Evolutionary conservation across 2,797 vertebrate species (phyloP), one percentile per base, ranked within the genome.

Genomic region (Typhlichthys subterraneus): DNA sequence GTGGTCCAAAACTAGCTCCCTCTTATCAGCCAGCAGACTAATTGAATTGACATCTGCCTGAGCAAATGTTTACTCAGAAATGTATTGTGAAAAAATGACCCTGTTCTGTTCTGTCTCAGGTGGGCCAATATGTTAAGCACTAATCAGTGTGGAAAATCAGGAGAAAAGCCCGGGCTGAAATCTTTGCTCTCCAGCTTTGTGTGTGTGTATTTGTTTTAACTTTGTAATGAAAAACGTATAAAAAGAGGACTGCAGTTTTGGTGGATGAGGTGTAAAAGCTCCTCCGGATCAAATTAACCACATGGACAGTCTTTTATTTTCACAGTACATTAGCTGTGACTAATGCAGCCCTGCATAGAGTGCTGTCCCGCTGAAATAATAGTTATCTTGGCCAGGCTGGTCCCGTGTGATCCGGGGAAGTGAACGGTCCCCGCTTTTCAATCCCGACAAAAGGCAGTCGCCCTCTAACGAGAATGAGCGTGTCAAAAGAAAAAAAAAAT

Each of bases 21-120:
- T 84, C 84, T 87, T 87, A 86, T 89, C 87, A 79, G 80, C 76
- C 75, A 61, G 67, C 67, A 73, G 78, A 81, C 75, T 80, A 90
- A 89, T 88, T 87, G 76, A 86, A 87, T 75, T 86, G 85, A 90
- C 88, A 79, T 87, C 75, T 57, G 70, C 75, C 80, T 82, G 76
- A 88, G 79, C 75, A 87, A 88, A 88, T 84, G 84, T 90, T 90
- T 88, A 89, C 65, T 76, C 79, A 84, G 73, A 86, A 87, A 88
- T 83, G 83, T 83, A 79, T 72, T 86, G 81, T 77, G 81, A 85
- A 88, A 85, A 88, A 86, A 87, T 79, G 85, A 85, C 76, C 87
- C 83, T 80, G 2, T 65, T 29, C 81, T 72, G 56, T 75, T 82
- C 77, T 77, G 88, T 89, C 85, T 87, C 88, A 86, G 82, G 78